Conservation (phyloP, 2,797 vertebrate species). For the Pyrocephalus nanus region DNA sequence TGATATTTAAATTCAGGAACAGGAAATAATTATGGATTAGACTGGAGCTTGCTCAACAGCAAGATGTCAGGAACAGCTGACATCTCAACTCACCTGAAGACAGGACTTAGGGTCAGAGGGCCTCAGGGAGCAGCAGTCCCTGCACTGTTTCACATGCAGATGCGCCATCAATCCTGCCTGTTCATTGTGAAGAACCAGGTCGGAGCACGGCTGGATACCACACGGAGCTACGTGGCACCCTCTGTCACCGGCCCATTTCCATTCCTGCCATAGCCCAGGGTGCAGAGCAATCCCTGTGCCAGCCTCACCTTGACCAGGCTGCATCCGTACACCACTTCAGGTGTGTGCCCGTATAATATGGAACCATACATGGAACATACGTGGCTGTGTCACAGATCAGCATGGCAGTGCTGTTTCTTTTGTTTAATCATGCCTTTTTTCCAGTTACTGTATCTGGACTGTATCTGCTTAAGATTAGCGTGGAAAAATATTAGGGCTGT, state of each 20-base stretch:
- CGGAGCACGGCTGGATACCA: rapidly evolving
- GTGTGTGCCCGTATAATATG: rapidly evolving
- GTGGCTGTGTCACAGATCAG: rapidly evolving
- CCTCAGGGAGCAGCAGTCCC: neutral
- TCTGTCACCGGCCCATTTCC: neutral
- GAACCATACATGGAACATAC: rapidly evolving
- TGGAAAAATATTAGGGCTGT: neutral
- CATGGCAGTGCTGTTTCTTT: neutral
- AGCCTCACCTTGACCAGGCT: neutral
- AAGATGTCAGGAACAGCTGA: neutral
- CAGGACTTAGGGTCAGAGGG: neutral
- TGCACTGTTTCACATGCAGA: neutral
- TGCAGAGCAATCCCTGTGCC: neutral
- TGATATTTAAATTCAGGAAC: rapidly evolving
- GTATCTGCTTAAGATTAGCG: neutral
- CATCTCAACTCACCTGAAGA: neutral
- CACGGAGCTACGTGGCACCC: rapidly evolving
- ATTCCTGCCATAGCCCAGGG: rapidly evolving
- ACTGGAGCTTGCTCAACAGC: neutral
- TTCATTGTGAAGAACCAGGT: neutral
- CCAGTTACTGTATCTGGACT: neutral
- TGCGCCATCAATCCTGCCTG: rapidly evolving
- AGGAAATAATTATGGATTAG: neutral
- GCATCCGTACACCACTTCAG: rapidly evolving
- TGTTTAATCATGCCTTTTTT: neutral